phyloP scores from a whole-genome alignment of 1,140 invertebrate genomes.

The Teleopsis dalmanni region DNA sequence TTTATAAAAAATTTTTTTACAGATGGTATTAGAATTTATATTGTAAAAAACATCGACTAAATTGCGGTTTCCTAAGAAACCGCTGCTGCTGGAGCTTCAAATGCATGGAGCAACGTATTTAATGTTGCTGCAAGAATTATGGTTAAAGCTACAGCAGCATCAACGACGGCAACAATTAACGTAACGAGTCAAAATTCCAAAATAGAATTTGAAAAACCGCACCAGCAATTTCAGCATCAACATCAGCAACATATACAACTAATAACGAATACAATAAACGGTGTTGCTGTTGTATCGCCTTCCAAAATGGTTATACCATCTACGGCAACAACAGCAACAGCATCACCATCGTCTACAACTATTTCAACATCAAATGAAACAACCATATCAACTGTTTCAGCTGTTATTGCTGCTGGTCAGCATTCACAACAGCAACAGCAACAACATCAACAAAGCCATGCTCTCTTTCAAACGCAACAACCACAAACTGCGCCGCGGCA shows the following conservation, averaged over 20 bases:
- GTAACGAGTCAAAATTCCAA: constrained; percentile 13
- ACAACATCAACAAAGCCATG: constrained; percentile 12
- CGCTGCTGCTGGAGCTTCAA: no score
- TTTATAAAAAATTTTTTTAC: no score
- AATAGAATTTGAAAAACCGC: constrained; percentile 5
- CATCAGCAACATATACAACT: constrained; percentile 20
- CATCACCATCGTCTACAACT: constrained; percentile 13
- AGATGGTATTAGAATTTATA: no score
- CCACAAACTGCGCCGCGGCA: constrained; percentile 51
- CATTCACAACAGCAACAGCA: constrained; percentile 32
- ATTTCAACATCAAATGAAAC: constrained; percentile 12
- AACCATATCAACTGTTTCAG: background rate
- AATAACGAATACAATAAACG: constrained; percentile 8
- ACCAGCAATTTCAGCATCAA: constrained; percentile 15
- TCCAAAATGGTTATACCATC: constrained; percentile 41
- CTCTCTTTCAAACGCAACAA: constrained; percentile 8
- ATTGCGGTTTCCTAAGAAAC: no score
- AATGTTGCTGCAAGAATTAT: constrained; percentile 1
- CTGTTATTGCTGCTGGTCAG: constrained; percentile 25
- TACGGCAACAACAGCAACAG: constrained; percentile 12
- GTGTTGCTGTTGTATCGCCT: constrained; percentile 27
- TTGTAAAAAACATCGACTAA: no score
- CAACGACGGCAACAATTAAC: constrained; percentile 15
- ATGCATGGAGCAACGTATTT: background rate
- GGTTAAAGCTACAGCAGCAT: constrained; percentile 26